These are phyloP conservation scores for Leptoteleia sp. DNA, from an alignment of 1,140 invertebrate species.

Conservation along the genomic window DNA sequence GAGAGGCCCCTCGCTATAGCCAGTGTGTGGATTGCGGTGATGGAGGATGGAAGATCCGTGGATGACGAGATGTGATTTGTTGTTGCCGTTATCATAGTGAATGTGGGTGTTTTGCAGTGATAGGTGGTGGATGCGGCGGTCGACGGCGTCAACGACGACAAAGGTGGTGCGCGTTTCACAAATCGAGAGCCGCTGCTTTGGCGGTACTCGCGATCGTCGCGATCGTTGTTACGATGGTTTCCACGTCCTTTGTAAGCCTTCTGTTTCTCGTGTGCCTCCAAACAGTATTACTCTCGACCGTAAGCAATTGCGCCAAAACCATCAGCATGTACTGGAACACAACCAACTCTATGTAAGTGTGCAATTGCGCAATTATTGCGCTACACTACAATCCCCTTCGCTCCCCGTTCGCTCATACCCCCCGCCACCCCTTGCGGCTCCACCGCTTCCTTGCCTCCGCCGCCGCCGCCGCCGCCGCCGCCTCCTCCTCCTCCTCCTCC, in stretches of 20 bases:
- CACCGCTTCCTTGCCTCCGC: too few relatives aligned
- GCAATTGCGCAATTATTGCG: too few relatives aligned
- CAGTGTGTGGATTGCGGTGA: conserved; percentile 53
- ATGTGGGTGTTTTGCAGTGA: conserved; percentile 76
- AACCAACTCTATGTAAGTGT: conserved; percentile 88
- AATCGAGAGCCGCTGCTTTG: conserved; percentile 61
- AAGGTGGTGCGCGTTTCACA: conserved; percentile 67
- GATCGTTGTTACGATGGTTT: conserved; percentile 79
- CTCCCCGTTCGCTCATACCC: too few relatives aligned
- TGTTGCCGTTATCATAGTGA: conserved; percentile 65
- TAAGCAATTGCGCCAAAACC: conserved; percentile 89
- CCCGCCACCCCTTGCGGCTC: too few relatives aligned
- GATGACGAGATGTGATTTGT: conserved; percentile 60
- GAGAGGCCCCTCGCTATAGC: too few relatives aligned
- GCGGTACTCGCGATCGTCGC: conserved; percentile 70
- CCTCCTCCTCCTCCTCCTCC: too few relatives aligned
- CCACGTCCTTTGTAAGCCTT: conserved; percentile 85
- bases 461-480: too few relatives aligned
- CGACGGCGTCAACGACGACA: conserved; percentile 59
- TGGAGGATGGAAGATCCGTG: conserved; percentile 63
- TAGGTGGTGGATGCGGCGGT: conserved; percentile 73
- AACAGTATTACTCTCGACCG: conserved; percentile 87
- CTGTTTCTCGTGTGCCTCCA: conserved; percentile 89
- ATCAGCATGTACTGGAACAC: conserved; percentile 94
- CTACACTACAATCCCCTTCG: too few relatives aligned